Conservation (phyloP, 2,888 invertebrate genomes). For the Kryphioiulus occultus region DNA sequence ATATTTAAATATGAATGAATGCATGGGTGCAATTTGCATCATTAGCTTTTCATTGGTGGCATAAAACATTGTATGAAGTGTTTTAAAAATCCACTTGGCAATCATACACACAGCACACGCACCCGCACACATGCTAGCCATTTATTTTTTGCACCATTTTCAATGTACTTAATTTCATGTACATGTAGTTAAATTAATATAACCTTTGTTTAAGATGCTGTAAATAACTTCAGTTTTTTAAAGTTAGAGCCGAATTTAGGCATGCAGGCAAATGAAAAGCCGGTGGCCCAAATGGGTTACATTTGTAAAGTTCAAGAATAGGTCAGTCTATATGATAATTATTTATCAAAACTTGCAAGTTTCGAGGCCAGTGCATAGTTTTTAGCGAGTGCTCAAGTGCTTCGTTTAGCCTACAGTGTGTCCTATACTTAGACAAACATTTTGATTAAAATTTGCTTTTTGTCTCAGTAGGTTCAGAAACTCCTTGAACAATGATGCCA, state of each 20-base stretch:
- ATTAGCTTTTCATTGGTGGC: not conserved
- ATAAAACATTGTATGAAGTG: not conserved
- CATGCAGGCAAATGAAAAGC: not conserved
- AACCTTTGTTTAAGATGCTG: not conserved
- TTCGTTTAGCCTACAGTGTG: not conserved
- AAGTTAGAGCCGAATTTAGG: not conserved
- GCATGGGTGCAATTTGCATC: not conserved
- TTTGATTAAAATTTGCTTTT: not conserved
- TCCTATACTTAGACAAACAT: not conserved
- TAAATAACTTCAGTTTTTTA: not conserved
- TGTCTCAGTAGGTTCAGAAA: too few species aligned
- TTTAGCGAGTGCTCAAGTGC: not conserved
- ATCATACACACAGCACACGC: not conserved
- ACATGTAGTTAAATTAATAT: not conserved
- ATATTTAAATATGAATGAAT: constrained; percentile 5
- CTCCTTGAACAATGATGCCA: not conserved
- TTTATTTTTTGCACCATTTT: too few species aligned
- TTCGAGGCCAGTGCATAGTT: not conserved
- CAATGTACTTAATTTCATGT: not conserved
- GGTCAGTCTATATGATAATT: constrained; percentile 21
- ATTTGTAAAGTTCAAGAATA: constrained; percentile 14
- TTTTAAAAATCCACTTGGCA: not conserved
- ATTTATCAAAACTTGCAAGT: not conserved
- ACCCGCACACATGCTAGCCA: not conserved
- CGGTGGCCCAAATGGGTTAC: constrained; percentile 14